Conservation (phyloP, 2,888 invertebrate species). For the Agonopterix alstromeriana region DNA sequence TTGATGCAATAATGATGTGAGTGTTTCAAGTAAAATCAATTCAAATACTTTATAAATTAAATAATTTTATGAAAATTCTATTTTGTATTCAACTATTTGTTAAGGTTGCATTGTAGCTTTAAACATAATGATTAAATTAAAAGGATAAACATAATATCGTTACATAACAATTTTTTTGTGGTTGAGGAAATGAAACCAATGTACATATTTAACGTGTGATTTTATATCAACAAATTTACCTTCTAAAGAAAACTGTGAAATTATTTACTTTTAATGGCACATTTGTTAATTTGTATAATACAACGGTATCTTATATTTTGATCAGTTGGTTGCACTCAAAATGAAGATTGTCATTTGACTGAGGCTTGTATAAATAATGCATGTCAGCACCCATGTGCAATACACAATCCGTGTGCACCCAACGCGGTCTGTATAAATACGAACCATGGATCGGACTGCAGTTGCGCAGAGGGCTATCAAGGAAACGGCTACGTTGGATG, state of each 20-base stretch:
- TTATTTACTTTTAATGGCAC: not conserved
- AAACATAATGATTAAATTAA: too few species aligned
- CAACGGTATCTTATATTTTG: constrained; percentile 48
- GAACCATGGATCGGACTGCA: constrained; percentile 91
- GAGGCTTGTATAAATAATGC: constrained; percentile 91
- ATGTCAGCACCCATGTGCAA: constrained; percentile 91
- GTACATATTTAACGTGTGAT: too few species aligned
- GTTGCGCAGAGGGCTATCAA: constrained; percentile 89
- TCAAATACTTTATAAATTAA: too few species aligned
- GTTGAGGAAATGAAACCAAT: too few species aligned
- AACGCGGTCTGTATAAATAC: constrained; percentile 92
- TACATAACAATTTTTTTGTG: too few species aligned
- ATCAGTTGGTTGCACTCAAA: constrained; percentile 89
- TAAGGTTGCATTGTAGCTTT: too few species aligned
- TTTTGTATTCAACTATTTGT: too few species aligned
- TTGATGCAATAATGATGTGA: not conserved
- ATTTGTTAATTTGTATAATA: constrained; percentile 21
- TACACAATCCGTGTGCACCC: constrained; percentile 88
- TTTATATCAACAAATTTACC: too few species aligned
- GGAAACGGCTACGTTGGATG: constrained; percentile 92
- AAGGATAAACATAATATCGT: too few species aligned
- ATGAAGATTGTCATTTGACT: constrained; percentile 89
- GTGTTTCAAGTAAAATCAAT: too few species aligned
- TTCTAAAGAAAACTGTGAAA: too few species aligned
- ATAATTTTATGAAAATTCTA: too few species aligned